Percentiles rank a stretch among this genome's conserved stretches.
These are phyloP conservation scores for Colletes latitarsis DNA, from an alignment of 1,140 invertebrate species.

Conservation along the genomic window DNA sequence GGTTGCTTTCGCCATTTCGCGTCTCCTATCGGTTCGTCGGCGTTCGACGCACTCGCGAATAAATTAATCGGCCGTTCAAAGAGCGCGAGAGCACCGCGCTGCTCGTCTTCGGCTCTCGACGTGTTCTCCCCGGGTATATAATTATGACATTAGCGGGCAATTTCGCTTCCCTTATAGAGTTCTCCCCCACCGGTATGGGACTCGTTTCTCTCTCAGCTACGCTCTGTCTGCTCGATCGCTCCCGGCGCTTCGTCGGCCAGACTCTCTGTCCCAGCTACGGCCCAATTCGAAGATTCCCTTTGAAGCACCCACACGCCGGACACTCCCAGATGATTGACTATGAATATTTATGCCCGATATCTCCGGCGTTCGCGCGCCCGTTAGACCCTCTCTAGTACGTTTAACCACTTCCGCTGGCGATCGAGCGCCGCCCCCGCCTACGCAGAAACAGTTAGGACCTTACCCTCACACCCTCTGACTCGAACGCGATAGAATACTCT, in stretches of 20 bases:
- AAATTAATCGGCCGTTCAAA: conserved; percentile 52
- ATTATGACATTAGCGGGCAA: conserved; percentile 50
- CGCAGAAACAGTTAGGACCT: too few relatives aligned
- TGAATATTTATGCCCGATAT: conserved; percentile 49
- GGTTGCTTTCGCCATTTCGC: conserved; percentile 6
- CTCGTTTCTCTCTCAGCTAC: conserved; percentile 41
- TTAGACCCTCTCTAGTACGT: conserved; percentile 8
- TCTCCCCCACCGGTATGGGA: neutral
- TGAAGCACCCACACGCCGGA: conserved; percentile 31
- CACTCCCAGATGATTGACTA: conserved; percentile 47
- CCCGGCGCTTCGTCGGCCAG: conserved; percentile 39
- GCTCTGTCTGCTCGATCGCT: conserved; percentile 47
- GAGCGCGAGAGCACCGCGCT: neutral
- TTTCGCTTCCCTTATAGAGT: conserved; percentile 39
- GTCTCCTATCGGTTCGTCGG: neutral
- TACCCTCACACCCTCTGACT: too few relatives aligned
- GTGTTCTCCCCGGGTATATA: conserved; percentile 32
- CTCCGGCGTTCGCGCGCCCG: conserved; percentile 16
- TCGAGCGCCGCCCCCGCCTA: too few relatives aligned
- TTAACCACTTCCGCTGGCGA: conserved; percentile 10
- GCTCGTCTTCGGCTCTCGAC: conserved; percentile 2
- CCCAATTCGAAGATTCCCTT: conserved; percentile 47
- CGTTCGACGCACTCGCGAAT: conserved; percentile 37
- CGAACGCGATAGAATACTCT: too few relatives aligned
- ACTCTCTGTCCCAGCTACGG: conserved; percentile 14